Evolutionary conservation across 2,797 vertebrate genomes (phyloP), one percentile per base, ranked within the genome.

Genomic region (Chaetophractus vellerosus): DNA sequence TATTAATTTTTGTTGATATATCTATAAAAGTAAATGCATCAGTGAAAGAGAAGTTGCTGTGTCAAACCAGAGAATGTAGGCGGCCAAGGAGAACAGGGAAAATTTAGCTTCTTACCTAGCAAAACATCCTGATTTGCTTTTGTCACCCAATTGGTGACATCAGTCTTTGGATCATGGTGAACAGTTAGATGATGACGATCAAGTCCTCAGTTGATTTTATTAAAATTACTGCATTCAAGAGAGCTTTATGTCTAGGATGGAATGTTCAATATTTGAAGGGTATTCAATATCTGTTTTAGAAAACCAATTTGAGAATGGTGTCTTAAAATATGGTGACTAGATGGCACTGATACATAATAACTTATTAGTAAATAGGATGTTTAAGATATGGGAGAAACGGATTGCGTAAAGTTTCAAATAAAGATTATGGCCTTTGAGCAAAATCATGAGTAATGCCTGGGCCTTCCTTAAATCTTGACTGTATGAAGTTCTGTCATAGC

Each of bases 1-100:
- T 76, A 28, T 50, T n/a, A 5, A 55, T 23, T 57, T 81, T 14
- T 15, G 6, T 36, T 15, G 16, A n/a, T 90, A 16, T 9, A 55
- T 52, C 9, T 87, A 26, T 72, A 75, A 96, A 94, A 95, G 91
- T 84, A 90, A 84, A 61, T 23, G 38, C 33, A 83, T 48, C 55
- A 18, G 74, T 95, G 78, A 94, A 93, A 96, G 91, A 64, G 91
- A 94, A 97, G 88, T 85, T 64, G 26, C 79, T 69, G 26, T 82
- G 74, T 96, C 59, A 87, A 66, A 55, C n/a, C 50, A 90, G 89
- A 50, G 66, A 57, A 93, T 75, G 69, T 61, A 83, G 72, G 82
- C 76, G 82, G 55, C 74, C 31, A 69, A 64, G 45, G 45, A 84
- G 57, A 45, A 36, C 12, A 82, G 52, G 80, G 76, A 41, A 71